phyloP scores from a whole-genome alignment of 1,140 invertebrate species.

The Dreissena rostriformis region DNA sequence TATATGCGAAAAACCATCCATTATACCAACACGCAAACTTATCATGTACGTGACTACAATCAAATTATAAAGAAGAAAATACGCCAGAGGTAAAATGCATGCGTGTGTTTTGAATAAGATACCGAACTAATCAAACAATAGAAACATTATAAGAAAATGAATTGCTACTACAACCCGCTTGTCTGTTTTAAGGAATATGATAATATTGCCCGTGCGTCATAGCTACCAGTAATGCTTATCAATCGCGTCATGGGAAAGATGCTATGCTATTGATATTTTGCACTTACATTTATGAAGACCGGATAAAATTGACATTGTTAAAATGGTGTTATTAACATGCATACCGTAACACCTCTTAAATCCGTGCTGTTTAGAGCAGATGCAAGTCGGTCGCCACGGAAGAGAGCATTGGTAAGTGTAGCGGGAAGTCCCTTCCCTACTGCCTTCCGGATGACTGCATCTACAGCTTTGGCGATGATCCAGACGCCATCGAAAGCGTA shows the following conservation, averaged over 20 bases:
- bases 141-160: background rate
- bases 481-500: slow-evolving; percentile 99
- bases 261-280: background rate
- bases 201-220: background rate
- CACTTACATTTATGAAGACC: background rate
- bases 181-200: background rate
- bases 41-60: background rate
- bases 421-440: background rate
- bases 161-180: background rate
- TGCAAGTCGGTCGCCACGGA: slow-evolving; percentile 93
- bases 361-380: slow-evolving; percentile 94
- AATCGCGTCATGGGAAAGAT: background rate
- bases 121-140: no score
- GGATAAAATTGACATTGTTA: background rate
- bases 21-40: background rate
- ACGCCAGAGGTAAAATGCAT: background rate
- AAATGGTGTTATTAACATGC: background rate
- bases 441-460: slow-evolving; percentile 61
- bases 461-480: slow-evolving; percentile 89
- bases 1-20: background rate
- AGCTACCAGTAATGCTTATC: background rate
- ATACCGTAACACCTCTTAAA: slow-evolving; percentile 96
- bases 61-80: background rate
- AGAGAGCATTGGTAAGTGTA: slow-evolving; percentile 87
- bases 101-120: background rate